Percentiles rank a stretch among this genome's conserved stretches.
Evolutionary conservation across 2,797 vertebrate species (phyloP).

Genomic region (Cirrhinus mrigala): DNA sequence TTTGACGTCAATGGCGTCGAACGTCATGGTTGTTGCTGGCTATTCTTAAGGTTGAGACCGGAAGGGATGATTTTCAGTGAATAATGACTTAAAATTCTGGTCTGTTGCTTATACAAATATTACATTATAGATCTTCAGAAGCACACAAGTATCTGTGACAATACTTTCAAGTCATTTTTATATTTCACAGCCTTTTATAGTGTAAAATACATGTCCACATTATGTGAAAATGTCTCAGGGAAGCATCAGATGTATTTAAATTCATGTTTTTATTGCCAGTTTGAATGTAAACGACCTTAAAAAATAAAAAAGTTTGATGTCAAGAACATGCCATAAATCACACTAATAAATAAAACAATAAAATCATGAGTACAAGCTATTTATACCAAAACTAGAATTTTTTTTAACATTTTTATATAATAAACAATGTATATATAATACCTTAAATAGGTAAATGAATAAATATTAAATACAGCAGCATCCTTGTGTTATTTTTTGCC

Average conservation of each 20-base stretch:
- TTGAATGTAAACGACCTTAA: background rate
- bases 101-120: background rate
- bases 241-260: background rate
- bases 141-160: background rate
- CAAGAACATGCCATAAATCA: constrained; percentile 3
- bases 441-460: background rate
- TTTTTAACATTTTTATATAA: background rate
- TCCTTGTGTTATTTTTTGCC: background rate
- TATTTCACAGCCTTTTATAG: background rate
- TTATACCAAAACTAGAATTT: background rate
- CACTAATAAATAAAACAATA: background rate
- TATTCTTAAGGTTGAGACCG: too few relatives aligned
- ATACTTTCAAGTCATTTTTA: background rate
- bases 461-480: constrained; percentile 42
- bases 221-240: background rate
- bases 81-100: background rate
- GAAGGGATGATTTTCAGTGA: background rate
- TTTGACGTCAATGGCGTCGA: background rate
- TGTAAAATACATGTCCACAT: background rate
- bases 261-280: background rate
- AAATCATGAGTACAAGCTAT: background rate
- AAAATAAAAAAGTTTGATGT: constrained; percentile 2
- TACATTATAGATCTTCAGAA: background rate
- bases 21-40: background rate
- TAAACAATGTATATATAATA: background rate